A percentile compares a stretch with the other conserved stretches of the same genome.
Evolutionary conservation across 2,888 invertebrate genomes (phyloP).

Genomic region (Eumacrocentrus americanus): DNA sequence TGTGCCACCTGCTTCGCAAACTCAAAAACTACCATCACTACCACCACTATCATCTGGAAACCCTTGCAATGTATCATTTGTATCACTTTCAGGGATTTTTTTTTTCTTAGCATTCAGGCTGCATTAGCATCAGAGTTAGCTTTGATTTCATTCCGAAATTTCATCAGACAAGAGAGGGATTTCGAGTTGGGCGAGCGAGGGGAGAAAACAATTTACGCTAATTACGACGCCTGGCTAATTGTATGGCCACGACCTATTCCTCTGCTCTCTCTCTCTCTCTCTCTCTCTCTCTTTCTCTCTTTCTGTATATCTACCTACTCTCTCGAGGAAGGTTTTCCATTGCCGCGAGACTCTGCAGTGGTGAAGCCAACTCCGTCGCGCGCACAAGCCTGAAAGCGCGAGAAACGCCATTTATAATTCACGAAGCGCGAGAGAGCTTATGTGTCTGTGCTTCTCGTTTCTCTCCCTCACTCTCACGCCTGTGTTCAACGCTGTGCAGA

Average conservation of each 20-base stretch:
- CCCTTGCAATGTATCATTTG: no score
- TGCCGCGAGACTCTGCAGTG: slow-evolving; percentile 25
- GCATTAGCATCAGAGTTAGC: background rate
- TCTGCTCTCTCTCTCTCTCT: slow-evolving; percentile 25
- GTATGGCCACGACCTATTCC: slow-evolving; percentile 43
- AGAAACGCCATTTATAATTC: slow-evolving; percentile 57
- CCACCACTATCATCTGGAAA: background rate
- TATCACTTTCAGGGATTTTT: no score
- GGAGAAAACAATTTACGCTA: slow-evolving; percentile 59
- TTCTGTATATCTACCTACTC: background rate
- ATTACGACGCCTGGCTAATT: slow-evolving; percentile 58
- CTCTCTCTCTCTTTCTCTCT: slow-evolving; percentile 23
- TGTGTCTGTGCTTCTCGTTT: slow-evolving; percentile 29
- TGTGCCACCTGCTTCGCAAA: slow-evolving; percentile 34
- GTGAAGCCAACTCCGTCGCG: slow-evolving; percentile 23
- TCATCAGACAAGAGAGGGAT: background rate
- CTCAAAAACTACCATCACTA: background rate
- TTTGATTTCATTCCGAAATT: background rate
- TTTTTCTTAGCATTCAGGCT: no score
- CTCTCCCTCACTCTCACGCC: slow-evolving; percentile 14
- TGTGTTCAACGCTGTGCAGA: background rate
- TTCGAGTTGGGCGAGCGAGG: no score
- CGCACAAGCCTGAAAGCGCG: slow-evolving; percentile 36
- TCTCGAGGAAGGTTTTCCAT: slow-evolving; percentile 14
- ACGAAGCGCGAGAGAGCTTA: slow-evolving; percentile 43